These are phyloP conservation scores for Ceratoteleas bidentatus DNA, from an alignment of 1,140 invertebrate species.

Conservation along the genomic window DNA sequence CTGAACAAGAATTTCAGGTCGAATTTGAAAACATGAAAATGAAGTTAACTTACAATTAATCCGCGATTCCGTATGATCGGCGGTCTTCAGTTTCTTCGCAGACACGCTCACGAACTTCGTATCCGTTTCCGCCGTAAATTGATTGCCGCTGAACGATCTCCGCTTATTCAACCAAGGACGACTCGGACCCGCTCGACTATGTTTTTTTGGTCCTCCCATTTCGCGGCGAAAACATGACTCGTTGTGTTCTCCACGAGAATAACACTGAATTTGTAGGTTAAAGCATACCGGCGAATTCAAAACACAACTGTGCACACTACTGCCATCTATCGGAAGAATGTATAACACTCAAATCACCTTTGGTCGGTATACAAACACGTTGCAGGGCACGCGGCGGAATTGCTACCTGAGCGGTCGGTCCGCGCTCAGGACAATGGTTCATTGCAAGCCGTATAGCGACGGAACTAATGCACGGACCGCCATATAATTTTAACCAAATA, in stretches of 20 bases:
- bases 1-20: conserved; percentile 6
- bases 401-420: conserved; percentile 2
- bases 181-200: not conserved
- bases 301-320: conserved; percentile 1
- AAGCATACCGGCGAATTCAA: conserved; percentile 1
- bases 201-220: conserved; percentile 31
- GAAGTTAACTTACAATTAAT: conserved; percentile 1
- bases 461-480: not conserved
- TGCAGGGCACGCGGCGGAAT: not conserved
- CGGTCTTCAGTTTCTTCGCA: conserved; percentile 26
- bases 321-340: not conserved
- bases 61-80: conserved; percentile 3
- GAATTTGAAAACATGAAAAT: not conserved
- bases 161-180: conserved; percentile 7
- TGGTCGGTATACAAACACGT: conserved; percentile 6
- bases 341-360: conserved; percentile 3
- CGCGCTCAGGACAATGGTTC: not conserved
- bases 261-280: conserved; percentile 4
- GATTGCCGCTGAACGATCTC: conserved; percentile 22
- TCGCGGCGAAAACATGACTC: not conserved
- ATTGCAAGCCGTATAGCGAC: not conserved
- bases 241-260: not conserved
- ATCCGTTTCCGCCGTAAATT: conserved; percentile 34
- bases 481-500: too few species aligned
- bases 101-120: conserved; percentile 14